phyloP scores from a whole-genome alignment of 2,113 vertebrate species.

The Tiliqua scincoides region DNA sequence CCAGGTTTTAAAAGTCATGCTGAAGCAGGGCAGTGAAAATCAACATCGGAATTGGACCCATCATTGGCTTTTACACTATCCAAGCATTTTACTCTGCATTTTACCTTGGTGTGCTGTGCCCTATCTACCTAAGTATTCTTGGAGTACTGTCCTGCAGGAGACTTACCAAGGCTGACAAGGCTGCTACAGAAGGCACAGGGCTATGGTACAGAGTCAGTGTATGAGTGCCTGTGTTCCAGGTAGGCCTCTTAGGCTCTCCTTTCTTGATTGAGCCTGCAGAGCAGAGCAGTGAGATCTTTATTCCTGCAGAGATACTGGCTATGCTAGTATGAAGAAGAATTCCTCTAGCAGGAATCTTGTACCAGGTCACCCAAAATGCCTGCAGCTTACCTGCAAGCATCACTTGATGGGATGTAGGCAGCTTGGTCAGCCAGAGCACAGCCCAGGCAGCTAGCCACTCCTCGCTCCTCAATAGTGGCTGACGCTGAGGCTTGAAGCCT shows the following conservation, averaged over 20 bases:
- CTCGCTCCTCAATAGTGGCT: slow-evolving; percentile 38
- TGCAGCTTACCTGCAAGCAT: background rate
- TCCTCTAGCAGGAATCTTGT: background rate
- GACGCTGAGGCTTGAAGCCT: background rate
- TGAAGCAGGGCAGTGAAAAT: background rate
- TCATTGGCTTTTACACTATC: background rate
- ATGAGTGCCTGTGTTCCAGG: slow-evolving; percentile 58
- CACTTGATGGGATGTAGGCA: background rate
- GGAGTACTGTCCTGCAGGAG: background rate
- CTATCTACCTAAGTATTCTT: background rate
- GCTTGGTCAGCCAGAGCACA: slow-evolving; percentile 32
- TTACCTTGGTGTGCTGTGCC: background rate
- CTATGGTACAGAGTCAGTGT: slow-evolving; percentile 40
- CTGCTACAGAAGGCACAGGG: slow-evolving; percentile 46
- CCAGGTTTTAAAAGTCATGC: background rate
- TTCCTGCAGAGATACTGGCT: background rate
- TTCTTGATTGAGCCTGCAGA: background rate
- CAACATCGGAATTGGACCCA: background rate
- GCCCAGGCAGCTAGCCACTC: slow-evolving; percentile 55
- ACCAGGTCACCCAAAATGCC: too few relatives aligned
- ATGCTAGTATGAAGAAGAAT: background rate
- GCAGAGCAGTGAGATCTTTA: background rate
- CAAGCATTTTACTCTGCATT: background rate
- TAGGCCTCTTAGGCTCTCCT: background rate
- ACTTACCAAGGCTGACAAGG: slow-evolving; percentile 47